Base-by-base conservation (phyloP, 2,888 invertebrate genomes). In the Drosophila ustulata region DNA sequence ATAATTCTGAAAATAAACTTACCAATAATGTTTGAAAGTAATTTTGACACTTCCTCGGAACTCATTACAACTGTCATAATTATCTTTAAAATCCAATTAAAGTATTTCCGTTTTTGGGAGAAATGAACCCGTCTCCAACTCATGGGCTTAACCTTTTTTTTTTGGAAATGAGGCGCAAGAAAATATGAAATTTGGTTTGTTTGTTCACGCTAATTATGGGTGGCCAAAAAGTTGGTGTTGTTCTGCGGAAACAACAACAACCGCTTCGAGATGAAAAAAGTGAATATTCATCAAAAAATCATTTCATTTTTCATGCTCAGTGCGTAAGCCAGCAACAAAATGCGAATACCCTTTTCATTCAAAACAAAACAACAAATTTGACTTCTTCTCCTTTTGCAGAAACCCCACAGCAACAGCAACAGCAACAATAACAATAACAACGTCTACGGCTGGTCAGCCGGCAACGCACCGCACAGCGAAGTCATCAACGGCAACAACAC, bases 231-330 rank as follows among this genome's bases (percentile, higher is more conserved):
- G 39, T 57, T 53, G 30, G 6, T 46, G 37, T 64, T 65, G 52
- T 49, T 55, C 25, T 32, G 50, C 8, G 67, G 30, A 51, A 56
- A 13, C 49, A 34, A 37, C 34, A 64, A 59, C 30, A 49, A 32
- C 11, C 58, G 51, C 18, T 66, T 9, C 13, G 9, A 8, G 4
- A 30, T 23, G n/a, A 23, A 49, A 52, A 62, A 68, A 25, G 55
- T 39, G 52, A 63, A 67, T 65, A 77, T 66, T 74, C 74, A 88
- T 82, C 75, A 85, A 80, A 82, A 88, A 76, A 67, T 67, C 67
- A 71, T 80, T 85, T 78, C 51, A 78, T 80, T 78, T 71, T 78
- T 72, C 63, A 80, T 82, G 63, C 75, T 67, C 56, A 72, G 68
- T 77, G 66, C 75, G 43, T 64, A 72, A 68, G 52, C 55, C 57